Conservation (phyloP, 2,113 vertebrate species). For the Perca schrenkii region DNA sequence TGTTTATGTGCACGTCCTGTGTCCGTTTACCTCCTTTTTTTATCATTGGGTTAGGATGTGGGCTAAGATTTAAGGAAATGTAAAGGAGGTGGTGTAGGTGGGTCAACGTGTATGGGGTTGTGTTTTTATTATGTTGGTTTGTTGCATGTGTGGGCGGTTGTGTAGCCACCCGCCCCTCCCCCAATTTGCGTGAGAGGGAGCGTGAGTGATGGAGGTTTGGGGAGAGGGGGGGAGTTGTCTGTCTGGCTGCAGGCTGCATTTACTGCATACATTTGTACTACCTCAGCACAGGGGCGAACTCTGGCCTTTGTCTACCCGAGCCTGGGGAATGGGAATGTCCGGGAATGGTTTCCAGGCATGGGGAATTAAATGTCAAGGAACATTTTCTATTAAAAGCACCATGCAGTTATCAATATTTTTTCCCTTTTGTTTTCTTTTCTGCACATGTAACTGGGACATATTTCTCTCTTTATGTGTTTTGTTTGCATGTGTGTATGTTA, state of each 20-base stretch:
- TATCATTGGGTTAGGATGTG: slow-evolving; percentile 3
- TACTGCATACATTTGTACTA: slow-evolving; percentile 71
- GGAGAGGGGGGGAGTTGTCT: slow-evolving; percentile 30
- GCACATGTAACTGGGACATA: slow-evolving; percentile 36
- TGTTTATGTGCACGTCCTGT: not conserved
- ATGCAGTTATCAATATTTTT: slow-evolving; percentile 46
- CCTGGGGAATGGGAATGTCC: slow-evolving; percentile 48
- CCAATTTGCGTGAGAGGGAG: slow-evolving; percentile 67
- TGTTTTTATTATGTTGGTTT: slow-evolving; percentile 66
- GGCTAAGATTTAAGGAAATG: slow-evolving; percentile 43
- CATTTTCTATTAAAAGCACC: slow-evolving; percentile 44
- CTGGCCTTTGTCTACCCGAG: slow-evolving; percentile 72
- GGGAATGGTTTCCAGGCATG: slow-evolving; percentile 72
- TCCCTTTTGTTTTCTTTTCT: not conserved
- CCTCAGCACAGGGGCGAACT: slow-evolving; percentile 54
- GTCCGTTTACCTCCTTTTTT: slow-evolving; percentile 4
- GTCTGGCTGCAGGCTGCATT: slow-evolving; percentile 71
- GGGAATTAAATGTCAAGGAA: slow-evolving; percentile 63
- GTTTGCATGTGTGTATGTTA: slow-evolving; percentile 6
- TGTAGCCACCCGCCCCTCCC: slow-evolving; percentile 70
- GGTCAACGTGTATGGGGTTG: slow-evolving; percentile 26
- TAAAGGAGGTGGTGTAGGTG: slow-evolving; percentile 15
- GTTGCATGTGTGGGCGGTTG: slow-evolving; percentile 49
- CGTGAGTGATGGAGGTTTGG: slow-evolving; percentile 57
- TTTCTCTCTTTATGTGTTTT: slow-evolving; percentile 21